Evolutionary conservation across 2,888 invertebrate genomes (phyloP).

Genomic region (Zaprionus bogoriensis): DNA sequence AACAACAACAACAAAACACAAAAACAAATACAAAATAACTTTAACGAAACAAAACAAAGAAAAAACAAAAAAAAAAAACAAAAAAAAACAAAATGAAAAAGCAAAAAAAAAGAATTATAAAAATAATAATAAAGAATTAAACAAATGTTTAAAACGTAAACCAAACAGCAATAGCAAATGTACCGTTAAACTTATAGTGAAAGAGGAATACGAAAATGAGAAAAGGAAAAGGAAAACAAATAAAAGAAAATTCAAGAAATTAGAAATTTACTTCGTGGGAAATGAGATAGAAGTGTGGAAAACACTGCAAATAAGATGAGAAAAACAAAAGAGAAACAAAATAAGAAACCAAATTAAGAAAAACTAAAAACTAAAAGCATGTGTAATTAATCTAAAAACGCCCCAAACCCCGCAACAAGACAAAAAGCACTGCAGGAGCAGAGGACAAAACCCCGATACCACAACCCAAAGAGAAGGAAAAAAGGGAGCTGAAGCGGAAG

Average conservation of each 20-base stretch:
- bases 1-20: slow-evolving; percentile 34
- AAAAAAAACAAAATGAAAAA: slow-evolving; percentile 33
- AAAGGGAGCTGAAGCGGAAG: background rate
- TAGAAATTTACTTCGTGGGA: slow-evolving; percentile 59
- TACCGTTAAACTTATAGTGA: slow-evolving; percentile 69
- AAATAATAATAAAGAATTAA: slow-evolving; percentile 34
- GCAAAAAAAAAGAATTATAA: slow-evolving; percentile 27
- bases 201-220: slow-evolving; percentile 33
- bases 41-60: slow-evolving; percentile 14
- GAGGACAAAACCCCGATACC: background rate
- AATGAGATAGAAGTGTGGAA: slow-evolving; percentile 62
- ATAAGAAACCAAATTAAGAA: slow-evolving; percentile 6
- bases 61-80: slow-evolving; percentile 42
- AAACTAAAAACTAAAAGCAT: slow-evolving; percentile 4
- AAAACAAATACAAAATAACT: slow-evolving; percentile 22
- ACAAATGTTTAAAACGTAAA: slow-evolving; percentile 65
- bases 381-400: background rate
- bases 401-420: slow-evolving; percentile 3
- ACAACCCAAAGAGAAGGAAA: background rate
- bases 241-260: slow-evolving; percentile 30
- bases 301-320: slow-evolving; percentile 47
- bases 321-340: slow-evolving; percentile 21
- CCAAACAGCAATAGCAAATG: slow-evolving; percentile 69
- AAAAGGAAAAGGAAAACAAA: slow-evolving; percentile 22
- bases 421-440: background rate